Percentiles rank a stretch among this genome's conserved stretches.
These are phyloP conservation scores for Siderastrea radians DNA, from an alignment of 92 coral and sea anemone genomes.

Conservation along the genomic window DNA sequence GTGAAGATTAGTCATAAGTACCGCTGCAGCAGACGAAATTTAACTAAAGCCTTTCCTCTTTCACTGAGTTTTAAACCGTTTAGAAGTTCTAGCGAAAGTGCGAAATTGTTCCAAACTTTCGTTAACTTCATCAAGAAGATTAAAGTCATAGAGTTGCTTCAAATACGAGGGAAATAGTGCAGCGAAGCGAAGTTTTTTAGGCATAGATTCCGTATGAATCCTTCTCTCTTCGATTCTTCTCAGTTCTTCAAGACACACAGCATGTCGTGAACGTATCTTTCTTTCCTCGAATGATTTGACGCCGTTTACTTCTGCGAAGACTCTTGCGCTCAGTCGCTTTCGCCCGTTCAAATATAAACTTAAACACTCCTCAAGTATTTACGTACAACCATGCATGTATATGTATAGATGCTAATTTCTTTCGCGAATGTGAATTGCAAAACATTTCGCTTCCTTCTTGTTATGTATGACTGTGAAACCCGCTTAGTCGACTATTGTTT, in stretches of 20 bases:
- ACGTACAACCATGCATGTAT: slow-evolving; percentile 96
- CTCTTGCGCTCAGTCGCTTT: slow-evolving; percentile 11
- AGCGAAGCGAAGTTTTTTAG: not conserved
- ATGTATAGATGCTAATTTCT: slow-evolving; percentile 99
- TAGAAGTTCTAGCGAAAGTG: not conserved
- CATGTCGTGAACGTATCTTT: not conserved
- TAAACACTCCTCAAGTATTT: slow-evolving; percentile 90
- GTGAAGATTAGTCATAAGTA: not conserved
- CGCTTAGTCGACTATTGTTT: slow-evolving; percentile 48
- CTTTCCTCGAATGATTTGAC: not conserved
- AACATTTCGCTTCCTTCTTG: slow-evolving; percentile 81
- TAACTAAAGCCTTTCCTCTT: not conserved
- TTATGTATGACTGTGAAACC: slow-evolving; percentile 58
- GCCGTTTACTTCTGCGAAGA: not conserved
- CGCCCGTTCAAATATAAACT: slow-evolving; percentile 74
- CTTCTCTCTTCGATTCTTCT: not conserved
- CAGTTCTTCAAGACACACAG: not conserved
- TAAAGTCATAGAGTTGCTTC: slow-evolving; percentile 1
- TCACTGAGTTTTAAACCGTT: not conserved
- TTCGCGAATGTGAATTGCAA: slow-evolving; percentile 95
- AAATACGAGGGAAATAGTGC: not conserved
- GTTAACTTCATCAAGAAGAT: not conserved
- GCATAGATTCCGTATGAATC: not conserved
- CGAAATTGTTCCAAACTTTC: not conserved
- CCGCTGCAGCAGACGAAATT: not conserved